These are phyloP conservation scores for Toxotes jaculatrix DNA, from an alignment of 2,113 vertebrate species.

Conservation along the genomic window DNA sequence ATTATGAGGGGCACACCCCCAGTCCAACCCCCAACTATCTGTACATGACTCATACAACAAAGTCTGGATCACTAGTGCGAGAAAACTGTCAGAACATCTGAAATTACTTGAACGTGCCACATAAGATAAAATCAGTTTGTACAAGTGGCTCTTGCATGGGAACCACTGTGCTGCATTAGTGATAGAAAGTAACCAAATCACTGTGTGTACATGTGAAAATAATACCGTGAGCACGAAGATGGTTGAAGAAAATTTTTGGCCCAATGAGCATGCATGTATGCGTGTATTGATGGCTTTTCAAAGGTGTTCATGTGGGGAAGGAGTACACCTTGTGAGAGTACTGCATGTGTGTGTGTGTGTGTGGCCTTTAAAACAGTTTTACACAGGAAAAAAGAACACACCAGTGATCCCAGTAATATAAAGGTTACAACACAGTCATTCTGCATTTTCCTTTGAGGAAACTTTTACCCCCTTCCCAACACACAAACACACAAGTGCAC, in stretches of 20 bases:
- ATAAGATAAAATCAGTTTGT: neutral
- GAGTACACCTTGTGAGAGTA: conserved; percentile 24
- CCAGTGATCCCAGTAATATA: conserved; percentile 43
- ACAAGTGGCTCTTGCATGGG: neutral
- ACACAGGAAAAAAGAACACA: conserved; percentile 38
- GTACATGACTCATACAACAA: too few relatives aligned
- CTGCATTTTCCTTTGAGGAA: conserved; percentile 40
- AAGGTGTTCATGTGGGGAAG: conserved; percentile 9
- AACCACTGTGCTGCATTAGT: neutral
- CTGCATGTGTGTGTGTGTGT: conserved; percentile 20
- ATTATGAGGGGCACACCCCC: too few relatives aligned
- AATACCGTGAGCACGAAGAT: neutral
- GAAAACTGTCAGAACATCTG: too few relatives aligned
- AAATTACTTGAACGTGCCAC: neutral
- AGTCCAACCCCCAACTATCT: too few relatives aligned
- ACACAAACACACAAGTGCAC: neutral
- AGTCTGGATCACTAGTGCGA: neutral
- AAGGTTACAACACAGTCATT: conserved; percentile 14
- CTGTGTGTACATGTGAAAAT: neutral
- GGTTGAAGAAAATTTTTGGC: neutral
- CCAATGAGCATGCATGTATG: neutral
- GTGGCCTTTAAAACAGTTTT: conserved; percentile 41
- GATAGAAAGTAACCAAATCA: neutral
- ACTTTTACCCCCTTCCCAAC: neutral
- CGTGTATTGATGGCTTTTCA: neutral